Base-by-base conservation (phyloP, 2,888 invertebrate genomes). In the Odontocolon sp. region DNA sequence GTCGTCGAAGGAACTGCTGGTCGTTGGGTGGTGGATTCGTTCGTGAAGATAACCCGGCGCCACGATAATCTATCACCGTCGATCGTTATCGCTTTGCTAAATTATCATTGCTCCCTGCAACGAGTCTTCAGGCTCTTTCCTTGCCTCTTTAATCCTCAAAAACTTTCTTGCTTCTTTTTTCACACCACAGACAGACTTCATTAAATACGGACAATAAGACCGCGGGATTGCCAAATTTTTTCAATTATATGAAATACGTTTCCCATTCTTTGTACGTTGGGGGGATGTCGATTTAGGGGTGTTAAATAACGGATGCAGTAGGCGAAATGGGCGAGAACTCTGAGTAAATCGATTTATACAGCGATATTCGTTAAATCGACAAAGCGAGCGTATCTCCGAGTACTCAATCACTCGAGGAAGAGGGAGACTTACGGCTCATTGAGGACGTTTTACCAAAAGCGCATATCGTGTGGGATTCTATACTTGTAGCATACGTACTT, bases 341-440 rank as follows among this genome's bases (percentile, higher is more conserved):
- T 59, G 9, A 36, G 63, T 66, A 69, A 77, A 77, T 77, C 73
- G 73, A 77, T 77, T 77, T 69, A 69, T 59, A 26, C 52, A 50
- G 18, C 45, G 61, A 52, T 63, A 75, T n/a, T 77, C 73, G 64
- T 73, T 72, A 68, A 72, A 73, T 69, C 77, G 77, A 64, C 77
- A 64, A 77, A 77, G 72, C 68, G 45, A 66, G 68, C 77, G 77
- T 73, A 72, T 69, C 77, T 72, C 64, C 72, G 42, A 42, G 52
- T 63, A 64, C 68, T 77, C 68, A 64, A 77, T 77, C 72, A 68
- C 77, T 57, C 52, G 57, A 31, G 52, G 14, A 68, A 68, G 68
- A 56, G n/a, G n/a, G n/a, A n/a, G n/a, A n/a, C n/a, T 71, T 59
- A 77, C 72, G 72, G 64, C 63, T 68, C 77, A 77, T 72, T 77